Evolutionary conservation across 2,888 invertebrate genomes (phyloP).

Genomic region (Rhamnusium bicolor): DNA sequence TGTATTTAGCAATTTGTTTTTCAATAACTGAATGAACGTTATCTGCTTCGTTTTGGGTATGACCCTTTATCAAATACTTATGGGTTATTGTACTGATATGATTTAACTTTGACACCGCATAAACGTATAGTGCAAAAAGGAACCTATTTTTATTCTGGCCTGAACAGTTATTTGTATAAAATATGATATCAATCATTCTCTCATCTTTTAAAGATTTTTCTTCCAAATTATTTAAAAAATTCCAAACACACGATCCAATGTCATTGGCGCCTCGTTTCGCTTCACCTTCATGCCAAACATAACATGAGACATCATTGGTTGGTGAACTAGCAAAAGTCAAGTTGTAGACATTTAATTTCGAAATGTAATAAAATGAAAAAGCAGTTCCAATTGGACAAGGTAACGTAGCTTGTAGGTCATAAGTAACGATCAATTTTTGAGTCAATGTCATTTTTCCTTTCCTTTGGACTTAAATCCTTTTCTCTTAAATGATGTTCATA

Average conservation of each 20-base stretch:
- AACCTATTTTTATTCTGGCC: conserved; percentile 15
- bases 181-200: conserved; percentile 10
- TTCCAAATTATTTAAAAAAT: background rate
- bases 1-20: conserved; percentile 1
- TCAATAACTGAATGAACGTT: conserved; percentile 9
- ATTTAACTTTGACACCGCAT: background rate
- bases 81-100: conserved; percentile 1
- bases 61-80: conserved; percentile 12
- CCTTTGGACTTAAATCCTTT: conserved; percentile 26
- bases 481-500: conserved; percentile 23
- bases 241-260: conserved; percentile 11
- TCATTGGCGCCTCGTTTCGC: conserved; percentile 7
- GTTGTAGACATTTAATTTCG: conserved; percentile 7
- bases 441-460: background rate
- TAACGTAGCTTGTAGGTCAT: conserved; percentile 26
- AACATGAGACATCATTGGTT: background rate
- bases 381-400: conserved; percentile 31
- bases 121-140: conserved; percentile 3
- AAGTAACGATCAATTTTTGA: conserved; percentile 2
- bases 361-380: conserved; percentile 29
- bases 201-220: background rate
- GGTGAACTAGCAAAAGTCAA: background rate
- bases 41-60: conserved; percentile 18
- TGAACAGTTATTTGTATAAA: conserved; percentile 25
- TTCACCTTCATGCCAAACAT: conserved; percentile 15